phyloP scores from a whole-genome alignment of 2,888 invertebrate species.

The Meiosimyza decipiens region DNA sequence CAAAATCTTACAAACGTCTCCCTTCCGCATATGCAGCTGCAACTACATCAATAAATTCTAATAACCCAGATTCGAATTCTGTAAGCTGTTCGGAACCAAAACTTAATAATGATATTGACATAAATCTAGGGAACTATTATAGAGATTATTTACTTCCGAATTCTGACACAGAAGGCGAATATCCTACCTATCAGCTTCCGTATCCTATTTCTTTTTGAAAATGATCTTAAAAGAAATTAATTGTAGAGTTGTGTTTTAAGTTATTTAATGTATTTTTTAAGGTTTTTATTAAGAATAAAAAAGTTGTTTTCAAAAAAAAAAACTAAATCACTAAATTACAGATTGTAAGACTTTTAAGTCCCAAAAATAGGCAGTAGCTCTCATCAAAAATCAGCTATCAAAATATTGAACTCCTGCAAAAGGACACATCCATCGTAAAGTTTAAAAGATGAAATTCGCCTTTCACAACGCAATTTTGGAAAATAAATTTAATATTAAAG shows the following conservation, averaged over 20 bases:
- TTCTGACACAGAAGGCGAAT: not conserved
- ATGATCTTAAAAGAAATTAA: too few species aligned
- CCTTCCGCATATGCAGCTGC: not conserved
- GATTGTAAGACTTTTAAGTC: too few species aligned
- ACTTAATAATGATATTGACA: not conserved
- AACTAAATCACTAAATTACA: too few species aligned
- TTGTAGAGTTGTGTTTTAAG: too few species aligned
- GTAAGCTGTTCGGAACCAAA: not conserved
- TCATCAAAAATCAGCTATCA: not conserved
- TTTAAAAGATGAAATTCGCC: too few species aligned
- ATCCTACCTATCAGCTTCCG: slow-evolving; percentile 3
- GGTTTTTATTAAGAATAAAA: too few species aligned
- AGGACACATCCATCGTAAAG: not conserved
- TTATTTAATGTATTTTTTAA: too few species aligned
- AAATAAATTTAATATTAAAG: too few species aligned
- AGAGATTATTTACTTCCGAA: not conserved
- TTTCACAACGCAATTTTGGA: too few species aligned
- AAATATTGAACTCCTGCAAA: not conserved
- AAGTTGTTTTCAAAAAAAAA: too few species aligned
- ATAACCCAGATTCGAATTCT: too few species aligned
- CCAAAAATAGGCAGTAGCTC: not conserved
- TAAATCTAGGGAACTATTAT: not conserved
- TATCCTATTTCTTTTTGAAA: not conserved
- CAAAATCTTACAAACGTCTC: not conserved
- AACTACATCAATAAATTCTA: not conserved